These are phyloP conservation scores for Noctua pronuba DNA, from an alignment of 2,888 invertebrate genomes.

Conservation along the genomic window DNA sequence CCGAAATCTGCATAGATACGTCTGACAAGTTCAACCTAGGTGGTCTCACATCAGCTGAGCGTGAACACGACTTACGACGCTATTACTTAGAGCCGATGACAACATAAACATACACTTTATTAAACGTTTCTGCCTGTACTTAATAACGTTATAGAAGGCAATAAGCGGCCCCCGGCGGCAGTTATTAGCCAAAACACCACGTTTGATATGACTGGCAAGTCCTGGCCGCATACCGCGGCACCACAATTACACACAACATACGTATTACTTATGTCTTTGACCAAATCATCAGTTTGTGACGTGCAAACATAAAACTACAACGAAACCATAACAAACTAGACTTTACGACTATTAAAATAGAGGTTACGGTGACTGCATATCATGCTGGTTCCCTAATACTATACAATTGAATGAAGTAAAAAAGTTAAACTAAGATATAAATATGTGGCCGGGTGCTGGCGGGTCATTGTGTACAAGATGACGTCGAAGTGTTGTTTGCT, in stretches of 20 bases:
- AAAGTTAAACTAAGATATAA: conserved; percentile 70
- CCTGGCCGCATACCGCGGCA: conserved; percentile 60
- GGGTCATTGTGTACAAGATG: conserved; percentile 47
- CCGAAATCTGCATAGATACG: background rate
- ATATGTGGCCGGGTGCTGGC: conserved; percentile 37
- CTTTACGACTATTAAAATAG: conserved; percentile 44
- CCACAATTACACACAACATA: conserved; percentile 55
- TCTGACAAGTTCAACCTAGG: conserved; percentile 20
- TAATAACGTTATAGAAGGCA: conserved; percentile 52
- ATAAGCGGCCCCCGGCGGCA: conserved; percentile 29
- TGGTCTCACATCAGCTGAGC: conserved; percentile 35
- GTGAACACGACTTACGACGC: conserved; percentile 15
- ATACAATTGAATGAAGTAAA: conserved; percentile 65
- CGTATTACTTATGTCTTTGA: conserved; percentile 62
- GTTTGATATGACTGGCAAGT: conserved; percentile 65
- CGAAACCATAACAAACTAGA: conserved; percentile 12
- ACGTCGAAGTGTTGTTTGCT: conserved; percentile 65
- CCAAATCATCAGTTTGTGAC: conserved; percentile 60
- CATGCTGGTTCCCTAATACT: conserved; percentile 50
- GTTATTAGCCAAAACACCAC: conserved; percentile 64
- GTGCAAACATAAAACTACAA: conserved; percentile 11
- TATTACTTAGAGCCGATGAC: conserved; percentile 33
- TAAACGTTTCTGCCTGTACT: conserved; percentile 25
- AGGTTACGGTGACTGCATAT: background rate
- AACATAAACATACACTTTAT: conserved; percentile 51